phyloP scores from a whole-genome alignment of 2,888 invertebrate species.

The Hirtodrosophila duncani region DNA sequence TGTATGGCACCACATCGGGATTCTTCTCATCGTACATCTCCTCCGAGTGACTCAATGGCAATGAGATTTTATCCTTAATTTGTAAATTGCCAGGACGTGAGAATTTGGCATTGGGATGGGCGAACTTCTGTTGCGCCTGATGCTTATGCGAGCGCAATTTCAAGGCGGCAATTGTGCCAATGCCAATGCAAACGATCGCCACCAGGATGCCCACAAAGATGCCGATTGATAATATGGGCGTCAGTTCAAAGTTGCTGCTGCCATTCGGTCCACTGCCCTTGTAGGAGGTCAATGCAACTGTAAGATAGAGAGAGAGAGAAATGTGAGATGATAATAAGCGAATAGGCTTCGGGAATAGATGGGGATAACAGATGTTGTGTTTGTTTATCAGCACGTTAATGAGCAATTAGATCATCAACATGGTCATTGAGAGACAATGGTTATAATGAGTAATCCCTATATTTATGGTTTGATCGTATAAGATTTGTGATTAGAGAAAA shows the following conservation, averaged over 20 bases:
- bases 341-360: no score
- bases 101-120: slow-evolving; percentile 79
- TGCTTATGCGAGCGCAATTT: slow-evolving; percentile 78
- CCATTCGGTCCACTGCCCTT: slow-evolving; percentile 79
- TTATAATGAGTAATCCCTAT: no score
- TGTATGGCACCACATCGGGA: slow-evolving; percentile 92
- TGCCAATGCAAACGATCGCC: slow-evolving; percentile 78
- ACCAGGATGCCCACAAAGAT: slow-evolving; percentile 79
- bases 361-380: no score
- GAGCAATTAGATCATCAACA: no score
- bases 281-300: slow-evolving; percentile 77
- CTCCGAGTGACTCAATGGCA: slow-evolving; percentile 83
- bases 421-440: no score
- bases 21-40: slow-evolving; percentile 92
- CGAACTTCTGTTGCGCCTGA: slow-evolving; percentile 76
- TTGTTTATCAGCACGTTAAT: no score
- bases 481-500: no score
- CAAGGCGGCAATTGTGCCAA: slow-evolving; percentile 77
- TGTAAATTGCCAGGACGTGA: slow-evolving; percentile 82
- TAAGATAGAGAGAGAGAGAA: not conserved
- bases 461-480: no score
- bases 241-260: slow-evolving; percentile 80
- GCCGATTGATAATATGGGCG: slow-evolving; percentile 79
- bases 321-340: no score
- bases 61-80: slow-evolving; percentile 84